Conservation (phyloP, 2,113 vertebrate species). For the Melanostigma gelatinosum region DNA sequence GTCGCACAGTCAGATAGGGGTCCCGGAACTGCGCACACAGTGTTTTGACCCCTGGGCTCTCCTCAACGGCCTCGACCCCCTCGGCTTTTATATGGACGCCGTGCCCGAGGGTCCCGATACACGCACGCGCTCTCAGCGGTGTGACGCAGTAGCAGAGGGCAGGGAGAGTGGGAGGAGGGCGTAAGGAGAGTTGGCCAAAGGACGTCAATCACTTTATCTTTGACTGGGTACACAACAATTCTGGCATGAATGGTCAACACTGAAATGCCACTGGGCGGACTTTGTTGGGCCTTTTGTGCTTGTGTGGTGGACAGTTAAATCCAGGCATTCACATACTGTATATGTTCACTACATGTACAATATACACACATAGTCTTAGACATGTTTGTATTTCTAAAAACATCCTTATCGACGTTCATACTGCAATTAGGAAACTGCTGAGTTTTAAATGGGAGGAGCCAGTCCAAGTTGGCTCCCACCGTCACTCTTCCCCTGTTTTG, state of each 20-base stretch:
- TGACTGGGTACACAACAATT: slow-evolving; percentile 49
- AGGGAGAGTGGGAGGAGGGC: slow-evolving; percentile 45
- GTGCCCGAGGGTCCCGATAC: slow-evolving; percentile 65
- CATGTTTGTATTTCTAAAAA: background rate
- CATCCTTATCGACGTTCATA: background rate
- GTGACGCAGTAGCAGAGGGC: slow-evolving; percentile 72
- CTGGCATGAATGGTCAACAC: slow-evolving; percentile 60
- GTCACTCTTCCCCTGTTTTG: slow-evolving; percentile 46
- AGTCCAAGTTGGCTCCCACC: background rate
- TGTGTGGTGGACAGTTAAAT: slow-evolving; percentile 13
- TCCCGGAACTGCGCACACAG: slow-evolving; percentile 83
- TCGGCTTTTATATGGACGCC: slow-evolving; percentile 63
- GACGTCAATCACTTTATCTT: slow-evolving; percentile 60
- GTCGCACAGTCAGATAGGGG: slow-evolving; percentile 59
- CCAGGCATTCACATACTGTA: background rate
- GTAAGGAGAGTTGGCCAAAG: slow-evolving; percentile 22
- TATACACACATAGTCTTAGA: background rate
- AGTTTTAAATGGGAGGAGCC: background rate
- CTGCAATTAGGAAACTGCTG: background rate
- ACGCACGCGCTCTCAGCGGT: slow-evolving; percentile 56
- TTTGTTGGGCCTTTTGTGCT: slow-evolving; percentile 7
- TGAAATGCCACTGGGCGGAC: slow-evolving; percentile 49
- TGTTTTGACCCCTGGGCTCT: slow-evolving; percentile 79
- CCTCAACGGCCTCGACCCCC: slow-evolving; percentile 67
- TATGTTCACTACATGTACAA: background rate